Base-by-base conservation (phyloP, 2,113 vertebrate genomes). In the Tamias sibiricus region DNA sequence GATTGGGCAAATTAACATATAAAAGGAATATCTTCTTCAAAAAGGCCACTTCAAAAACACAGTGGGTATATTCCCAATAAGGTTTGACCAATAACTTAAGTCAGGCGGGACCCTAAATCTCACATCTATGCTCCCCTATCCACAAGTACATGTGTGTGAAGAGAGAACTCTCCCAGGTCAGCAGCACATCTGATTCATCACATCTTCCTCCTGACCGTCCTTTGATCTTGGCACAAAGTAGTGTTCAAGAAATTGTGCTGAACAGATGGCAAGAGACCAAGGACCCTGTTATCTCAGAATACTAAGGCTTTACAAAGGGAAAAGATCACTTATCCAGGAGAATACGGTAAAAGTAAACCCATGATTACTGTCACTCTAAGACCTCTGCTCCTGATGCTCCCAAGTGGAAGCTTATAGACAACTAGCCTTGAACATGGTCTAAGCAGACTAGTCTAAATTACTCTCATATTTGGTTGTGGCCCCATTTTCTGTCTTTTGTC, bases 1-100 rank as follows among this genome's bases (percentile, higher is more conserved):
- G 64, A 71, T 54, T 42, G 87, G 77, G 62, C 82, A 97, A 96
- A 87, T 68, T 87, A 92, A 95, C 19, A 81, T 72, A 37, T 4
- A 14, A 66, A 62, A 81, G 54, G 26, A 62, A 8, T 72, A 42
- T 69, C 84, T 95, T 91, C 81, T 92, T 68, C 47, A 57, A 76
- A 57, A 42, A 85, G 76, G 40, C n/a, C 76, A 87, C 6, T 57
- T 22, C 54, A 57, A 57, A 57, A 80, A 72, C 42, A 87, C n/a
- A 74, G 0, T 75, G 40, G 28, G 19, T 35, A 12, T 3, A 54
- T 4, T 1, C 72, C 74, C 64, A 74, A 76, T 4, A 85, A 47
- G 14, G 32, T 37, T 42, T 92, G 72, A 81, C 66, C 40, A 52
- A 59, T 30, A 20, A 42, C 76, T 95, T 80, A 87, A 75, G 68